Evolutionary conservation across 2,888 invertebrate genomes (phyloP), one percentile per base, ranked within the genome.

Genomic region (Harpalus rufipes): DNA sequence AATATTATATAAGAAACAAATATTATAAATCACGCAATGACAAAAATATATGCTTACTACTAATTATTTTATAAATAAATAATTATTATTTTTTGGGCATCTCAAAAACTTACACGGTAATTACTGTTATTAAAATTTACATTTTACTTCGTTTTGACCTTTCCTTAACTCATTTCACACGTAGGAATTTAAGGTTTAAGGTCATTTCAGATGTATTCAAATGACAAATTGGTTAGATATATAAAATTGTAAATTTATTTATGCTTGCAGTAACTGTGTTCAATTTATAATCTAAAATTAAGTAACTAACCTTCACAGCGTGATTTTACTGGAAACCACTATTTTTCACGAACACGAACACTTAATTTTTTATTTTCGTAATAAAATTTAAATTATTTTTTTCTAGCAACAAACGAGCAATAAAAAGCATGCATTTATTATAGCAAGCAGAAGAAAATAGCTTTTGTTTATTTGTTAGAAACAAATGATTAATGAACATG

Each of bases 371-470:
- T 51, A 51, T 51, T 51, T 12, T 51, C 44, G 44, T 12, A 51
- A 51, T 51, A 51, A 51, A 51, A 51, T 51, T 51, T 51, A 51
- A 51, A 51, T 51, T 51, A 51, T 51, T 51, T 51, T 51, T 51
- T 12, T 51, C 12, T 12, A 10, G 44, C 10, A 51, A 51, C 44
- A 51, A 51, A 51, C 44, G 10, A 51, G 44, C 12, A 51, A 51
- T 51, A 51, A 51, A 51, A 51, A 51, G 44, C 12, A 51, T 1
- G 44, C 8, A 51, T 51, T 51, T 51, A 32, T 32, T 32, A 51
- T 51, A 51, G 44, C 12, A 12, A 12, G 44, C 44, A 12, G 44
- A 51, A 12, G 44, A 32, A 51, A 51, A 12, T 51, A 51, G 8
- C 44, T 51, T 51, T 51, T 51, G 44, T 51, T 51, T 51, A 51